Evolutionary conservation across 2,888 invertebrate genomes (phyloP).

Genomic region (Epiblema foenella): DNA sequence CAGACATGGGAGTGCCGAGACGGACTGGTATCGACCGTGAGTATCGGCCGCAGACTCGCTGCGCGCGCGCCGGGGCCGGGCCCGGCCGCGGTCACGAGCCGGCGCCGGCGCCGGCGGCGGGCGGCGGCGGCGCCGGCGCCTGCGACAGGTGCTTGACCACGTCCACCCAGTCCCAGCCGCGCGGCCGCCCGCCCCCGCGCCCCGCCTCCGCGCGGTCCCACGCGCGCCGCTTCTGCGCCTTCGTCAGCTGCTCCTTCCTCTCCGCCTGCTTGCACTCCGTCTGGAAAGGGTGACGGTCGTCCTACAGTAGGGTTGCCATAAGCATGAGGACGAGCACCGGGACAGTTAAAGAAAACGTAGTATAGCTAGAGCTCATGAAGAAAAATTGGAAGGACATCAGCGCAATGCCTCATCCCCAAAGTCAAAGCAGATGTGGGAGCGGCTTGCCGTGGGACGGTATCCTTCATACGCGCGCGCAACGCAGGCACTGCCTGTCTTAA

Average conservation of each 20-base stretch:
- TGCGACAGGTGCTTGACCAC: conserved; percentile 97
- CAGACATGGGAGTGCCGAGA: neutral
- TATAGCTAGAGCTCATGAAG: no score
- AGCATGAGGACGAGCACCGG: no score
- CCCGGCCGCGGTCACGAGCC: neutral
- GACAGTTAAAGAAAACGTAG: no score
- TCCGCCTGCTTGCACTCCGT: conserved; percentile 82
- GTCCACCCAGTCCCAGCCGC: conserved; percentile 98
- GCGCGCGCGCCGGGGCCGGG: neutral
- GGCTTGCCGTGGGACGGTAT: no score
- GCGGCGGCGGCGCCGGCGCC: conserved; percentile 12
- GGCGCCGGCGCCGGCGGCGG: conserved; percentile 16
- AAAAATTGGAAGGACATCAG: no score
- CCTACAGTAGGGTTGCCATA: no score
- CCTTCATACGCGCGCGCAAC: no score
- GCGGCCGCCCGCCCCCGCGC: conserved; percentile 91
- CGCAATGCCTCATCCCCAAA: no score
- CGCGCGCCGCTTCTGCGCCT: conserved; percentile 95
- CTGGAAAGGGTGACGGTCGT: conserved; percentile 51
- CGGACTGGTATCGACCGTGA: neutral
- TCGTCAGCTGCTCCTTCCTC: conserved; percentile 94
- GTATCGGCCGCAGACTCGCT: no score
- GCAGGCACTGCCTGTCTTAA: no score
- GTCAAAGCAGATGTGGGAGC: no score
- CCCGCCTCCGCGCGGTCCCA: conserved; percentile 92